Conservation (phyloP, 2,888 invertebrate species). For the Drosophila buzzatii region DNA sequence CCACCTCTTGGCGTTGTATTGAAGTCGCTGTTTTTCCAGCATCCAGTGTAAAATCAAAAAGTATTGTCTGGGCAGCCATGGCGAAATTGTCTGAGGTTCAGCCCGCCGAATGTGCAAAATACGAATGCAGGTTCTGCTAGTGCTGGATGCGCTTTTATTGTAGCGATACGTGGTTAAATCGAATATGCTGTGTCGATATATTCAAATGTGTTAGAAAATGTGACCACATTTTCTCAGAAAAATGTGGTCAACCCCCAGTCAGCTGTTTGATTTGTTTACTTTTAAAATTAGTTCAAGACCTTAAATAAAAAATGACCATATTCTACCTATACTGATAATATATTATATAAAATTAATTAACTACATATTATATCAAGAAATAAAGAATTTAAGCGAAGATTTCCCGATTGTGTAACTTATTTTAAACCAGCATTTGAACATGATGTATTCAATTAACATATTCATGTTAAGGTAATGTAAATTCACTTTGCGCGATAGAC, state of each 20-base stretch:
- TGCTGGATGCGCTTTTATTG: conserved; percentile 28
- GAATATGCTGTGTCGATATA: conserved; percentile 16
- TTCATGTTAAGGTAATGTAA: conserved; percentile 20
- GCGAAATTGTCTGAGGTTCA: conserved; percentile 33
- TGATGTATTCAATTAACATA: conserved; percentile 1
- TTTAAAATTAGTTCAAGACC: background rate
- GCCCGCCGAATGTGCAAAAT: conserved; percentile 53
- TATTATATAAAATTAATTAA: background rate
- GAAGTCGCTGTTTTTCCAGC: conserved; percentile 89
- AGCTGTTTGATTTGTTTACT: conserved; percentile 19
- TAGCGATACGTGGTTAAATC: conserved; percentile 17
- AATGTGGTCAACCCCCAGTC: conserved; percentile 5
- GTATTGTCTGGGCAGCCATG: conserved; percentile 92
- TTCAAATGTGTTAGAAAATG: background rate
- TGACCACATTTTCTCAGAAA: background rate
- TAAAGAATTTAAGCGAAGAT: background rate
- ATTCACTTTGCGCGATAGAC: conserved; percentile 6
- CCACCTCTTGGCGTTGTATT: conserved; percentile 88
- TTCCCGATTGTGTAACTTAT: background rate
- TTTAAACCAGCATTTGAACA: background rate
- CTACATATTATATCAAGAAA: background rate
- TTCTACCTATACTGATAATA: background rate
- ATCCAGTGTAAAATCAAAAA: conserved; percentile 92
- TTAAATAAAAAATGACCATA: conserved; percentile 8
- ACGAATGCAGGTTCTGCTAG: conserved; percentile 40